Evolutionary conservation across 2,888 invertebrate genomes (phyloP).

Genomic region (Chymomyza fuscimana): DNA sequence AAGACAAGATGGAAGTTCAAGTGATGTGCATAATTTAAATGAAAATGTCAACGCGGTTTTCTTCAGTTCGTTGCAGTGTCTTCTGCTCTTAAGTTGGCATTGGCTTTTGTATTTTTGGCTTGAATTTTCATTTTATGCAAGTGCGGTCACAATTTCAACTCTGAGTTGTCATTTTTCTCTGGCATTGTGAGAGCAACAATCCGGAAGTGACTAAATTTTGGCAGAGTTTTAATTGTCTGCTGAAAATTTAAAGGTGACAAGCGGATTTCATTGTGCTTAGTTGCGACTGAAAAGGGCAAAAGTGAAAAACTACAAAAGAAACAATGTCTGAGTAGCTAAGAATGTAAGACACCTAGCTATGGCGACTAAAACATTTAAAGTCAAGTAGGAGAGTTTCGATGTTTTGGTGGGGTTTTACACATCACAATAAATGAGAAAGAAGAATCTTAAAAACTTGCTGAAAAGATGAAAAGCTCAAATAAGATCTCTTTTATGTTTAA

Average conservation of each 20-base stretch:
- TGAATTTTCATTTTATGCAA: conserved; percentile 40
- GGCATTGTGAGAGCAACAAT: conserved; percentile 1
- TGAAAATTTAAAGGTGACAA: background rate
- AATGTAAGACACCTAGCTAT: too few relatives aligned
- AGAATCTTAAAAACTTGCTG: too few relatives aligned
- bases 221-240: background rate
- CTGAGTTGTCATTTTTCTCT: background rate
- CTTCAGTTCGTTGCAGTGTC: conserved; percentile 64
- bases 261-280: too few relatives aligned
- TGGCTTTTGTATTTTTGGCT: conserved; percentile 33
- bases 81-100: conserved; percentile 20
- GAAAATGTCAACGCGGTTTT: conserved; percentile 74
- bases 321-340: too few relatives aligned
- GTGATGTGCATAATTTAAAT: conserved; percentile 75
- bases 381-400: too few relatives aligned
- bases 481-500: too few relatives aligned
- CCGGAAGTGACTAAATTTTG: background rate
- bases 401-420: too few relatives aligned
- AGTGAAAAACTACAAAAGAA: background rate
- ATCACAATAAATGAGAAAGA: too few relatives aligned
- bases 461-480: too few relatives aligned
- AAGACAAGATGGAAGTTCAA: conserved; percentile 55
- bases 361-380: too few relatives aligned
- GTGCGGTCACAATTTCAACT: conserved; percentile 15
- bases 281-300: conserved; percentile 12